These are phyloP conservation scores for Dryomyza anilis DNA, from an alignment of 2,888 invertebrate species.

Conservation along the genomic window DNA sequence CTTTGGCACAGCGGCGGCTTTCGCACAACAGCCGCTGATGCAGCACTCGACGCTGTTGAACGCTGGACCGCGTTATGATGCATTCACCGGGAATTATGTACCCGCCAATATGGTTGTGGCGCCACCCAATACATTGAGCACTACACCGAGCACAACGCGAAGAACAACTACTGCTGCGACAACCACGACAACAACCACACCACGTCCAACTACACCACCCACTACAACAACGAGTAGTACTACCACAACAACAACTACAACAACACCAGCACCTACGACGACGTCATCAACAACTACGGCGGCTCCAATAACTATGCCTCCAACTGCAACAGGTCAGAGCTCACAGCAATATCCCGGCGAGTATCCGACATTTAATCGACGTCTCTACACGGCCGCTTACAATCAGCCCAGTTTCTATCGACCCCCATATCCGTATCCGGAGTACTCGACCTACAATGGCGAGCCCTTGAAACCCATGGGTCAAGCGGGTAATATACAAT, in stretches of 20 bases:
- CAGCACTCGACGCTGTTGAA: constrained; percentile 45
- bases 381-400: constrained; percentile 43
- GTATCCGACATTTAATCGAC: constrained; percentile 52
- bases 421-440: constrained; percentile 57
- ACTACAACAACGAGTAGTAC: constrained; percentile 34
- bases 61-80: constrained; percentile 43
- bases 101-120: constrained; percentile 35
- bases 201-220: constrained; percentile 37
- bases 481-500: constrained; percentile 44
- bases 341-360: constrained; percentile 34
- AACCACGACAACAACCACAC: constrained; percentile 29
- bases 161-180: constrained; percentile 23
- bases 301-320: constrained; percentile 14
- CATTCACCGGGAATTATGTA: constrained; percentile 42
- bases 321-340: constrained; percentile 19
- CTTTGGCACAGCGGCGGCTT: constrained; percentile 24
- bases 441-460: constrained; percentile 49
- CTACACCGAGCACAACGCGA: constrained; percentile 21
- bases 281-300: constrained; percentile 30
- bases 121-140: constrained; percentile 29
- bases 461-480: constrained; percentile 11
- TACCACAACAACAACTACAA: constrained; percentile 27
- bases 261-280: constrained; percentile 37
- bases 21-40: constrained; percentile 26
- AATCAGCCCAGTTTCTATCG: constrained; percentile 45